These are phyloP conservation scores for Acrocephalus scirpaceus DNA, from an alignment of 2,797 vertebrate species.

Conservation along the genomic window DNA sequence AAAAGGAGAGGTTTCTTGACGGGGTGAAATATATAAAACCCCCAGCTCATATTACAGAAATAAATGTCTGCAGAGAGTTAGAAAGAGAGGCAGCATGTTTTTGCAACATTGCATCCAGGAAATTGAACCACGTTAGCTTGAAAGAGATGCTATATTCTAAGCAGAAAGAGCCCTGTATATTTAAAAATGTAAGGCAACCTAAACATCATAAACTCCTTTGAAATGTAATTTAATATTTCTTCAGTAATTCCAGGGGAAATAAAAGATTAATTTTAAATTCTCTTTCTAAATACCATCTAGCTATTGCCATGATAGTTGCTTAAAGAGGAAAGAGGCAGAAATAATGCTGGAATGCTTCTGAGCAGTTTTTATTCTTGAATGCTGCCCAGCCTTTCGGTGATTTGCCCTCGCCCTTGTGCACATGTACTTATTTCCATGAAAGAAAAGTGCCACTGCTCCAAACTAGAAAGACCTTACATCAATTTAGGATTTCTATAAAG, in stretches of 20 bases:
- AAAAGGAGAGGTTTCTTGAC: not conserved
- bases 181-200: not conserved
- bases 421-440: not conserved
- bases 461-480: not conserved
- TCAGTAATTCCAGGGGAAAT: conserved; percentile 26
- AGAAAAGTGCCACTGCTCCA: not conserved
- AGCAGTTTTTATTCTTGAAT: not conserved
- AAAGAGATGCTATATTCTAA: not conserved
- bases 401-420: not conserved
- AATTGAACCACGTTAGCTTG: not conserved
- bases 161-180: not conserved
- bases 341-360: not conserved
- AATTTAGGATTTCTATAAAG: not conserved
- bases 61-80: not conserved
- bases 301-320: not conserved
- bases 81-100: not conserved
- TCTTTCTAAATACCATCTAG: not conserved
- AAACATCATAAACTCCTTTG: not conserved
- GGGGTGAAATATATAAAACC: not conserved
- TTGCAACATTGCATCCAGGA: not conserved
- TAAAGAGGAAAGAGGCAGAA: not conserved
- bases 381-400: not conserved
- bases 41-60: not conserved
- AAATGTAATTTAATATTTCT: conserved; percentile 20
- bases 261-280: conserved; percentile 8